phyloP scores from a whole-genome alignment of 92 coral and sea anemone genomes.

The Porites evermanni region DNA sequence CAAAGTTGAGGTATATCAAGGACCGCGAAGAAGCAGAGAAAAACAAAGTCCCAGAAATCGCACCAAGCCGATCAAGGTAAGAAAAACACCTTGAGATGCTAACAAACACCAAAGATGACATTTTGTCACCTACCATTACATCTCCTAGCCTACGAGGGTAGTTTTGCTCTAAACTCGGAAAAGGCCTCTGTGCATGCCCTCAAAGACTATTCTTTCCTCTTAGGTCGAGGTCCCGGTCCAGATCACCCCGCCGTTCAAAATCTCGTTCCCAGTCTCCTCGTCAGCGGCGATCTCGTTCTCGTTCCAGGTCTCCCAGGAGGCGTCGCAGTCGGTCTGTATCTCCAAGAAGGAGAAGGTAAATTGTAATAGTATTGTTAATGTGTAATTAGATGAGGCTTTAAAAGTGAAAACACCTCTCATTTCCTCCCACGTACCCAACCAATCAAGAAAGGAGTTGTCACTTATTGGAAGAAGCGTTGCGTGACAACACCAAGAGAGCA shows the following conservation, averaged over 20 bases:
- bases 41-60: slow-evolving; percentile 57
- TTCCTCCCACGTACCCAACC: not conserved
- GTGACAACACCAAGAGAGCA: too few relatives aligned
- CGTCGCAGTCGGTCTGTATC: slow-evolving; percentile 64
- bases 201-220: not conserved
- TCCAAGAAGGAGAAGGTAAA: slow-evolving; percentile 55
- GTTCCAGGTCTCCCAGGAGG: slow-evolving; percentile 77
- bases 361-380: not conserved
- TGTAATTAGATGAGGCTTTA: too few relatives aligned
- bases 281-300: slow-evolving; percentile 78
- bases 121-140: too few relatives aligned
- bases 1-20: slow-evolving; percentile 90
- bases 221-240: slow-evolving; percentile 78
- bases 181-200: not conserved
- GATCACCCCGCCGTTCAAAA: slow-evolving; percentile 89
- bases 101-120: too few relatives aligned
- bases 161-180: too few relatives aligned
- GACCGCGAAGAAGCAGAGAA: slow-evolving; percentile 86
- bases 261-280: slow-evolving; percentile 84
- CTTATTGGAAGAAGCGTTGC: too few relatives aligned
- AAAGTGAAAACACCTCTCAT: too few relatives aligned
- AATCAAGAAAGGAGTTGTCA: not conserved
- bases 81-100: too few relatives aligned
- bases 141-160: too few relatives aligned
- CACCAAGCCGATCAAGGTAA: slow-evolving; percentile 61